Percentiles rank a stretch among this genome's conserved stretches.
These are phyloP conservation scores for Malthinus seriepunctatus DNA, from an alignment of 2,888 invertebrate genomes.

Conservation along the genomic window DNA sequence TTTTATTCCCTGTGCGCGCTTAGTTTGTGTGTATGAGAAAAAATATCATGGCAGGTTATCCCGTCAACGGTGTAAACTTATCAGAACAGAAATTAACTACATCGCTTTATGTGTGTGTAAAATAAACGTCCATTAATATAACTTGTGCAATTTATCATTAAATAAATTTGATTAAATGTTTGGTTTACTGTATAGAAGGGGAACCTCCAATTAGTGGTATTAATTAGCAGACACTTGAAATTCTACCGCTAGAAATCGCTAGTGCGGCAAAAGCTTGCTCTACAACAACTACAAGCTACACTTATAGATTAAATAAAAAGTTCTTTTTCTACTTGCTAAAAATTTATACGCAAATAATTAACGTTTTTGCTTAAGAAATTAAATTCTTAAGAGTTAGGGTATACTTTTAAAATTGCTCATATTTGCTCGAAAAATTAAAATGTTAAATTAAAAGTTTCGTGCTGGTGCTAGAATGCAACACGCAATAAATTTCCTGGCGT, in stretches of 20 bases:
- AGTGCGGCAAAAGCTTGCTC: conserved; percentile 28
- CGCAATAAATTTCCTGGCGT: too few relatives aligned
- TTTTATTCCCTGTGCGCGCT: conserved; percentile 15
- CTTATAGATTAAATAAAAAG: conserved; percentile 39
- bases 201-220: conserved; percentile 55
- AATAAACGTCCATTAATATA: conserved; percentile 27
- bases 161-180: conserved; percentile 21
- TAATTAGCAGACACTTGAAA: conserved; percentile 55
- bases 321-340: conserved; percentile 39
- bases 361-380: too few relatives aligned
- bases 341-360: conserved; percentile 19
- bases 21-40: neutral
- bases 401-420: too few relatives aligned
- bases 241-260: conserved; percentile 28
- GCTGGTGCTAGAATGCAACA: too few relatives aligned
- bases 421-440: too few relatives aligned
- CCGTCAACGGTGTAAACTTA: conserved; percentile 29
- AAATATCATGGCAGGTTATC: conserved; percentile 14
- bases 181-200: conserved; percentile 41
- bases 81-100: conserved; percentile 39
- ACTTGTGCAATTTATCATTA: neutral
- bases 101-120: conserved; percentile 38
- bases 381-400: too few relatives aligned
- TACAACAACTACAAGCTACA: conserved; percentile 26
- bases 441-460: too few relatives aligned